Evolutionary conservation across 2,113 vertebrate species (phyloP).

Genomic region (Tachysurus vachellii): DNA sequence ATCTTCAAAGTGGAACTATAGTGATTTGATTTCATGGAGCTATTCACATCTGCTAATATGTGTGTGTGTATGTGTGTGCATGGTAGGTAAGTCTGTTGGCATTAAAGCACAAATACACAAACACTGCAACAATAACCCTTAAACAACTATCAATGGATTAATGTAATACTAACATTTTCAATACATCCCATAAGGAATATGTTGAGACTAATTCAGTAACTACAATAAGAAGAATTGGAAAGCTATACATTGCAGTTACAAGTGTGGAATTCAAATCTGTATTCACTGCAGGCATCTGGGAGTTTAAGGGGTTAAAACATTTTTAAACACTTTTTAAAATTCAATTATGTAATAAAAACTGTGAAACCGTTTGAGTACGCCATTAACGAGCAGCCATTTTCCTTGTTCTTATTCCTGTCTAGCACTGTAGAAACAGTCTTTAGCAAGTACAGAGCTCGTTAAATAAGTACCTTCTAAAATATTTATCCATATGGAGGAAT

Average conservation of each 20-base stretch:
- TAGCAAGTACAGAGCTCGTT: slow-evolving; percentile 46
- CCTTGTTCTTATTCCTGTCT: slow-evolving; percentile 34
- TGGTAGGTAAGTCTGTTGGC: slow-evolving; percentile 1
- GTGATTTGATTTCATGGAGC: slow-evolving; percentile 45
- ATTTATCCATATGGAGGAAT: slow-evolving; percentile 56
- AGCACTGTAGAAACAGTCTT: slow-evolving; percentile 39
- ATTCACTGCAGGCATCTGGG: neutral
- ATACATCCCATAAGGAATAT: neutral
- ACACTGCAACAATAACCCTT: slow-evolving; percentile 22
- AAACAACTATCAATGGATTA: slow-evolving; percentile 23
- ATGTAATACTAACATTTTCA: slow-evolving; percentile 35
- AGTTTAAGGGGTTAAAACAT: neutral
- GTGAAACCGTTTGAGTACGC: slow-evolving; percentile 27
- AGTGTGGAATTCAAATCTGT: neutral
- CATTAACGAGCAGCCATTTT: slow-evolving; percentile 40
- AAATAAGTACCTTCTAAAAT: slow-evolving; percentile 44
- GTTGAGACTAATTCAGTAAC: neutral
- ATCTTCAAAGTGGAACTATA: slow-evolving; percentile 48
- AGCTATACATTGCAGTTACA: neutral
- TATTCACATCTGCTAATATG: slow-evolving; percentile 49
- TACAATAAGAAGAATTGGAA: neutral
- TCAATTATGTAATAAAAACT: slow-evolving; percentile 39
- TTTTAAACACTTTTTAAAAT: slow-evolving; percentile 38
- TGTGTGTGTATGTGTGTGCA: slow-evolving; percentile 5
- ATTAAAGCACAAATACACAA: slow-evolving; percentile 46